These are phyloP conservation scores for Falco naumanni DNA, from an alignment of 2,797 vertebrate genomes.

Conservation along the genomic window DNA sequence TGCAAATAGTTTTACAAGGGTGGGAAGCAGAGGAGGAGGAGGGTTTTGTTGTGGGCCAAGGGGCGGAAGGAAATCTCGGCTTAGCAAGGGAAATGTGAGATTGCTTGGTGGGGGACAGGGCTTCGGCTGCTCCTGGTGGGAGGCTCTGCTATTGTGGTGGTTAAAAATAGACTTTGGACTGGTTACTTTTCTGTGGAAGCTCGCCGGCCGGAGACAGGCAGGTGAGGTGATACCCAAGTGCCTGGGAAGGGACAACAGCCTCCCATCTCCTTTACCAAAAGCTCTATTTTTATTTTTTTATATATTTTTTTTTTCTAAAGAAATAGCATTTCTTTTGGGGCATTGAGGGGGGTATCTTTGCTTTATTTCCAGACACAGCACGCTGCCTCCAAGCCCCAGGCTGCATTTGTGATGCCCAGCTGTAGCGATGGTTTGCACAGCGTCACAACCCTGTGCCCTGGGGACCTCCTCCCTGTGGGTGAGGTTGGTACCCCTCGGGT, in stretches of 20 bases:
- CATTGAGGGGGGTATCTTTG: neutral
- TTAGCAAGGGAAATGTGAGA: conserved; percentile 57
- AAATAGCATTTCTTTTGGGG: neutral
- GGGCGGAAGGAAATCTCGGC: conserved; percentile 40
- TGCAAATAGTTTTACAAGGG: neutral
- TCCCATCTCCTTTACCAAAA: neutral
- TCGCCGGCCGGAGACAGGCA: neutral
- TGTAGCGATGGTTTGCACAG: neutral
- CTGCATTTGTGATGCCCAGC: neutral
- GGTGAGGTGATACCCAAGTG: neutral
- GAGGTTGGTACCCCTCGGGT: neutral
- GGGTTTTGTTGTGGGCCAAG: conserved; percentile 17
- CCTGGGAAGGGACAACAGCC: neutral
- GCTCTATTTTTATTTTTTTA: neutral
- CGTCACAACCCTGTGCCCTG: neutral
- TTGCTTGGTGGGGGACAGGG: conserved; percentile 35
- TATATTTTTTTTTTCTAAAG: too few species aligned
- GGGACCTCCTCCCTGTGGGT: neutral
- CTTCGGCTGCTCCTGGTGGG: conserved; percentile 13
- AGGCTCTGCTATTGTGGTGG: conserved; percentile 49
- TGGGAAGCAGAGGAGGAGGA: neutral
- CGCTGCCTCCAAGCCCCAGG: neutral
- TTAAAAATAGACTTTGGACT: conserved; percentile 61
- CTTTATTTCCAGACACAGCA: neutral
- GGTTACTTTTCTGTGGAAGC: neutral